Evolutionary conservation across 2,113 vertebrate genomes (phyloP).

Genomic region (Rhabdomys dilectus): DNA sequence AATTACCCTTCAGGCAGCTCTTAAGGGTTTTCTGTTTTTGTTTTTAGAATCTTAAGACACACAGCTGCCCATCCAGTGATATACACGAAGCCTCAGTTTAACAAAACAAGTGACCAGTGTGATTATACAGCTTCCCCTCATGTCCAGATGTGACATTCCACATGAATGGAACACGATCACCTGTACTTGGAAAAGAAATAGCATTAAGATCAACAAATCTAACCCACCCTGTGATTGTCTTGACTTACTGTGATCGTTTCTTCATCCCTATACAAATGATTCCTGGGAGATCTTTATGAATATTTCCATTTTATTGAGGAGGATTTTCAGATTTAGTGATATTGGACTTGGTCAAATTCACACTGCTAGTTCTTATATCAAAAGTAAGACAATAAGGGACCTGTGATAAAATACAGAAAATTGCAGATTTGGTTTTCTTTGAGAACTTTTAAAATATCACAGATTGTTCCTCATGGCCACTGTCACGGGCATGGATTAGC

Average conservation of each 20-base stretch:
- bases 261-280: neutral
- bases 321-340: neutral
- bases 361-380: neutral
- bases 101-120: too few relatives aligned
- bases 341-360: neutral
- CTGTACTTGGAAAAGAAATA: neutral
- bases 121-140: neutral
- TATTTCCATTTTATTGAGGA: neutral
- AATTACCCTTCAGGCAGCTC: neutral
- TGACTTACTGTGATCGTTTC: neutral
- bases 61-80: neutral
- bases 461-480: neutral
- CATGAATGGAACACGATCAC: fast-evolving
- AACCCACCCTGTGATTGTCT: neutral
- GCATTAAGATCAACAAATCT: neutral
- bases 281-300: neutral
- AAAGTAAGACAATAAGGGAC: neutral
- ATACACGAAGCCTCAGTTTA: neutral
- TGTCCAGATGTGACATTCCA: neutral
- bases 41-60: neutral
- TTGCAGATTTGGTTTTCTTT: neutral
- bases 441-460: neutral
- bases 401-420: neutral
- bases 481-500: neutral
- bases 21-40: neutral